Evolutionary conservation across 2,113 vertebrate species (phyloP).

Genomic region (Phalacrocorax pelagicus): DNA sequence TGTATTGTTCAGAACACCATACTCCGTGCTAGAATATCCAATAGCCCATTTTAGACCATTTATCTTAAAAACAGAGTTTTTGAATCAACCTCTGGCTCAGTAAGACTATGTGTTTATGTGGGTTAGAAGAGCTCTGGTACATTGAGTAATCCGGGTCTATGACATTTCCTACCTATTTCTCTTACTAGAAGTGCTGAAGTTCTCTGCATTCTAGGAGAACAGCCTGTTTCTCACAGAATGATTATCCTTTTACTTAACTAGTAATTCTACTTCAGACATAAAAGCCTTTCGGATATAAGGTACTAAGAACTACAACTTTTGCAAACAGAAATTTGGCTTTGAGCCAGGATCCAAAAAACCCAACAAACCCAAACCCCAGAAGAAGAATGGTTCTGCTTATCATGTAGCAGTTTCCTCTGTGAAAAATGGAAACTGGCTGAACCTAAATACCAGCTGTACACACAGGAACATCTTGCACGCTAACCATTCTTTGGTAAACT

Average conservation of each 20-base stretch:
- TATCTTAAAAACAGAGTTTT: not conserved
- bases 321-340: not conserved
- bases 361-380: not conserved
- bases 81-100: not conserved
- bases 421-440: not conserved
- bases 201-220: not conserved
- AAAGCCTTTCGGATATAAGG: not conserved
- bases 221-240: accelerated
- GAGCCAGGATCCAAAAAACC: not conserved
- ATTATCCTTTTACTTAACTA: not conserved
- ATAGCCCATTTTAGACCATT: not conserved
- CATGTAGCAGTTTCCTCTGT: not conserved
- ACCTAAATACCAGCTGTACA: not conserved
- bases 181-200: not conserved
- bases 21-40: not conserved
- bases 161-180: not conserved
- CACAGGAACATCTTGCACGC: accelerated
- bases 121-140: not conserved
- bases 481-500: not conserved
- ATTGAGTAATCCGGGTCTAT: not conserved
- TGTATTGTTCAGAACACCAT: not conserved
- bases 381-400: not conserved
- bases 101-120: not conserved
- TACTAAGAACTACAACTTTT: not conserved
- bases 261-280: not conserved